phyloP scores from a whole-genome alignment of 1,140 invertebrate genomes.

The Frieseomelitta varia region DNA sequence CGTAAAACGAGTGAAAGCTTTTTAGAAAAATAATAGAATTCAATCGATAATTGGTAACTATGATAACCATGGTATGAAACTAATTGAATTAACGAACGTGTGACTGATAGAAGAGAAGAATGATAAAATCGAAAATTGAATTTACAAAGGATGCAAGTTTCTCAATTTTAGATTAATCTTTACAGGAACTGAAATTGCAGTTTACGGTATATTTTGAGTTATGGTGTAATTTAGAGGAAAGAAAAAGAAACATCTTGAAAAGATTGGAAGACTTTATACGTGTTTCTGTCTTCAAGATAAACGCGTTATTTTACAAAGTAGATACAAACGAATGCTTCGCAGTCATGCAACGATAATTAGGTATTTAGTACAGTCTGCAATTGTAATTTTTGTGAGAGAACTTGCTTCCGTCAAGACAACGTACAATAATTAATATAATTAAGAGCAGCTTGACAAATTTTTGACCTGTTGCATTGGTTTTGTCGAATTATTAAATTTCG shows the following conservation, averaged over 20 bases:
- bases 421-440: neutral
- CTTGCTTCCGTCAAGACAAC: neutral
- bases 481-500: too few species aligned
- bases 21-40: too few species aligned
- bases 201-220: neutral
- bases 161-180: neutral
- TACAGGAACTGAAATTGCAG: too few species aligned
- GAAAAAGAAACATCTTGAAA: neutral
- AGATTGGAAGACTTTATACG: neutral
- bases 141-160: neutral
- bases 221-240: neutral
- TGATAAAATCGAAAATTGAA: neutral
- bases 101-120: neutral
- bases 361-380: slow-evolving; percentile 60
- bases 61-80: too few species aligned
- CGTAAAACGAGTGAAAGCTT: too few species aligned
- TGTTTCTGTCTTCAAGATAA: neutral
- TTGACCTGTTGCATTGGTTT: too few species aligned
- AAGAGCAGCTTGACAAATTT: neutral
- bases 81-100: too few species aligned
- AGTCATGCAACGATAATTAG: slow-evolving; percentile 64
- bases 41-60: too few species aligned
- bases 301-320: neutral
- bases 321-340: neutral
- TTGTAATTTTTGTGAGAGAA: slow-evolving; percentile 31